Evolutionary conservation across 2,888 invertebrate species (phyloP).

Genomic region (Tenthredo livida): DNA sequence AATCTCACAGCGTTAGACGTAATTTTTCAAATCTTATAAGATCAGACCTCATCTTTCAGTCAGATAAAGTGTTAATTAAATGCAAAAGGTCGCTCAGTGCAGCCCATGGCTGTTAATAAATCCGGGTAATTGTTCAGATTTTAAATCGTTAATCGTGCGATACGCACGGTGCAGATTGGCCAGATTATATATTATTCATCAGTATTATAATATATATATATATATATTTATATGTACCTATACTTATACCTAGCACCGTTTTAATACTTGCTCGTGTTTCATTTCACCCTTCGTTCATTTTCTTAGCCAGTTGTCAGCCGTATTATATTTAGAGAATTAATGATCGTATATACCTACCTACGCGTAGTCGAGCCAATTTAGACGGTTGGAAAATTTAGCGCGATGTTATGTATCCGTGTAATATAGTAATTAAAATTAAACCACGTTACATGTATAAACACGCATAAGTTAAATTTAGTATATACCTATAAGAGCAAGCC

Average conservation of each 20-base stretch:
- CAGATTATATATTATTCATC: background rate
- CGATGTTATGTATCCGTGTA: background rate
- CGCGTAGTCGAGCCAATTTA: slow-evolving; percentile 40
- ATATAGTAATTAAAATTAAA: slow-evolving; percentile 22
- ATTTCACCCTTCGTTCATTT: slow-evolving; percentile 38
- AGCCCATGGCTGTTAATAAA: background rate
- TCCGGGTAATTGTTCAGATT: background rate
- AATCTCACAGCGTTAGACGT: background rate
- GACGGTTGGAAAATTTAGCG: slow-evolving; percentile 33
- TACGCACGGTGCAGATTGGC: background rate
- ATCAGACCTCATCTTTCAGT: background rate
- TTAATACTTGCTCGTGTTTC: slow-evolving; percentile 30
- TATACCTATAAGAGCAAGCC: background rate
- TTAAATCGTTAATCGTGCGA: background rate
- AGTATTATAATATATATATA: background rate
- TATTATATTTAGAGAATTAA: slow-evolving; percentile 50
- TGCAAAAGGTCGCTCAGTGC: background rate
- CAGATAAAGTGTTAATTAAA: background rate
- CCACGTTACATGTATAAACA: background rate
- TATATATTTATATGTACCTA: background rate
- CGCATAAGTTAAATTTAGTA: background rate
- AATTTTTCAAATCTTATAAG: background rate
- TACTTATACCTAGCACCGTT: background rate
- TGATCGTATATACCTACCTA: slow-evolving; percentile 36
- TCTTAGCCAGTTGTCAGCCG: slow-evolving; percentile 48